Base-by-base conservation (phyloP, 2,797 vertebrate species). In the Typhlichthys eigenmanni region DNA sequence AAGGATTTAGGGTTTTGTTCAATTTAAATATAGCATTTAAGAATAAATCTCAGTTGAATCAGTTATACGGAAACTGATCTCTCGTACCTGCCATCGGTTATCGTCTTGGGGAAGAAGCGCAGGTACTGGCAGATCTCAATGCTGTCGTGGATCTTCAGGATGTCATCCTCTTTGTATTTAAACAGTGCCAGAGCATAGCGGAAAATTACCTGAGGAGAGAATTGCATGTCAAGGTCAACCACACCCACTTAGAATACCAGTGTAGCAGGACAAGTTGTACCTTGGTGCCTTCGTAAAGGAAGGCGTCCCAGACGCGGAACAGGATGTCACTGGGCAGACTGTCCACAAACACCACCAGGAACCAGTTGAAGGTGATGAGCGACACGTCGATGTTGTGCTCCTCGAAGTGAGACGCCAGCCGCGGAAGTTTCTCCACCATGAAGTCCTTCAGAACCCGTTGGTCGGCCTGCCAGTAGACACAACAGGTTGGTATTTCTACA, bases 231-330 rank as follows among this genome's bases (percentile, higher is more conserved):
- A 38, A 38, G 34, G 5, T 38, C 34, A 2, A 38, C 34, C 34
- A 2, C 34, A 2, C 34, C 34, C 34, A 9, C 34, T 38, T 38
- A 38, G 7, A 38, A 38, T 9, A 6, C 34, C 34, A 11, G 24
- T 13, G 51, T 17, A 53, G 51, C 24, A 53, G 12, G 24, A 19
- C 7, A 52, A 8, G 29, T 13, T 10, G 32, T 83, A 98, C 95
- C 96, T 99, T 99, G 79, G 90, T 94, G 78, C 97, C 97, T 81
- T 99, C 97, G 0, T 95, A 97, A 32, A 99, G 86, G 86, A 99
- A 97, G 70, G 95, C 91, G 10, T 99, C 97, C 97, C 97, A 99
- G 69, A 98, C 90, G 13, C 89, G 91, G 71, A 99, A 87, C 46
- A 99, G 93, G 75, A 98, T 94, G 70, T 95, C 94, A 1, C 95